Evolutionary conservation across 2,888 invertebrate species (phyloP).

Genomic region (Aphodius granarius): DNA sequence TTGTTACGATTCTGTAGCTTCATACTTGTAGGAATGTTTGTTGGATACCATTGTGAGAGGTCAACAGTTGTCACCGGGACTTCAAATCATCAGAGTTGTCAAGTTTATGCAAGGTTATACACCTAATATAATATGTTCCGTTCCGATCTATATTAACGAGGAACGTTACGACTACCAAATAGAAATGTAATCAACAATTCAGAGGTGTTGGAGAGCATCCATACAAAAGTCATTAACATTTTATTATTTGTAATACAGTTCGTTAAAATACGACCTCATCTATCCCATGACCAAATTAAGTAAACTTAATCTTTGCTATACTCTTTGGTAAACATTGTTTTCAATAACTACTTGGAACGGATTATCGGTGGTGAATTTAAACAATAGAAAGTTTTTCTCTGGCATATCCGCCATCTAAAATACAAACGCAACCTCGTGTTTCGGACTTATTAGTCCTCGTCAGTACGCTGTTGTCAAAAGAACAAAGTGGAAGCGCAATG

Average conservation of each 20-base stretch:
- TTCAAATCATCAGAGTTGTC: neutral
- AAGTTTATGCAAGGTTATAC: neutral
- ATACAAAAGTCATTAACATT: neutral
- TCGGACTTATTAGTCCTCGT: no score
- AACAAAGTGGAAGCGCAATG: no score
- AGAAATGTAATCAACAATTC: neutral
- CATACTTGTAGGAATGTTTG: neutral
- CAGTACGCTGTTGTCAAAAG: no score
- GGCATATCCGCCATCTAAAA: no score
- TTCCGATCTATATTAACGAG: neutral
- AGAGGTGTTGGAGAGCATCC: neutral
- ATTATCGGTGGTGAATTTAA: no score
- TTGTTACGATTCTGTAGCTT: neutral
- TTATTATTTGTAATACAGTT: neutral
- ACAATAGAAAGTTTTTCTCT: no score
- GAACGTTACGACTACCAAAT: neutral
- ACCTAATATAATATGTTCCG: neutral
- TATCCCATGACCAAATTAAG: no score
- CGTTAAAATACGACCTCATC: no score
- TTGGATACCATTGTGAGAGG: neutral
- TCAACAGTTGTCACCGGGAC: neutral
- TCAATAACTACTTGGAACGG: no score
- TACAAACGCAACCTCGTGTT: no score
- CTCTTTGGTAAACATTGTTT: no score
- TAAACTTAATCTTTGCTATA: no score